Conservation (phyloP, 2,797 vertebrate species). For the Characodon lateralis region DNA sequence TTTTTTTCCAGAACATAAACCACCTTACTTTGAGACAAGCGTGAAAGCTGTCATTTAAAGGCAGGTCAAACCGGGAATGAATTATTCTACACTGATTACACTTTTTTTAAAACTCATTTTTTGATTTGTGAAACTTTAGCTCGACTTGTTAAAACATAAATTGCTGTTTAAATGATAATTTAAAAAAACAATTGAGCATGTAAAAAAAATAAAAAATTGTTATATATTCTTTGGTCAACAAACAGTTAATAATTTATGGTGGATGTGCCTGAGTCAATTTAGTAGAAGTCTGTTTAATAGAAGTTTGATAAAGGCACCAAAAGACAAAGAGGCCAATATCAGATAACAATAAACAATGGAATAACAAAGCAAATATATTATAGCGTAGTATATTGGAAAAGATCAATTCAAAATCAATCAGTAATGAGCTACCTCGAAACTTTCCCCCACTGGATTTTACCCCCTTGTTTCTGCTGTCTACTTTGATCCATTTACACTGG, state of each 20-base stretch:
- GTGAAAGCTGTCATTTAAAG: background rate
- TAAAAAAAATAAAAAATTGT: background rate
- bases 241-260: background rate
- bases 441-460: conserved; percentile 53
- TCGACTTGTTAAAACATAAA: background rate
- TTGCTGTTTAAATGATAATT: background rate
- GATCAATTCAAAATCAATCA: conserved; percentile 65
- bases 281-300: conserved; percentile 12
- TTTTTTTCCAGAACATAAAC: background rate
- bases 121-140: background rate
- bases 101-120: background rate
- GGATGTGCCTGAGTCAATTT: conserved; percentile 16
- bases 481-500: conserved; percentile 18
- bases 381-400: conserved; percentile 52
- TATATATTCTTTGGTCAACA: background rate
- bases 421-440: conserved; percentile 51
- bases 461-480: conserved; percentile 30
- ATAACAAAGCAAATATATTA: background rate
- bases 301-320: conserved; percentile 39
- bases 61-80: background rate
- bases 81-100: background rate
- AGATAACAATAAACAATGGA: conserved; percentile 13
- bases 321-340: conserved; percentile 42
- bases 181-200: background rate
- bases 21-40: background rate